Percentiles rank a stretch among this genome's conserved stretches.
These are phyloP conservation scores for Falcunculus frontatus DNA, from an alignment of 2,113 vertebrate species.

Conservation along the genomic window DNA sequence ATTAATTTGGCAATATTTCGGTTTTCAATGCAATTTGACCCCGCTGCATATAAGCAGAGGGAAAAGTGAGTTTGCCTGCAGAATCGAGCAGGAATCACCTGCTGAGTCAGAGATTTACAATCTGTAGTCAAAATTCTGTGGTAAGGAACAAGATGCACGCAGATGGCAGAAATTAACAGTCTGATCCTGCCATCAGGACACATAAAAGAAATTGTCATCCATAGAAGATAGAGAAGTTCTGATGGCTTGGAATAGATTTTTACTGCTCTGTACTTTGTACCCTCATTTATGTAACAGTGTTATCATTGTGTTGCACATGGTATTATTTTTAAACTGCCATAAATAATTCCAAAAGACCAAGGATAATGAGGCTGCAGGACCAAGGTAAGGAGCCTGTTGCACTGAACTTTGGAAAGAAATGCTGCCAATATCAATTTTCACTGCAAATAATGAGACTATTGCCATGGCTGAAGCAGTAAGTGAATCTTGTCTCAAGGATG, in stretches of 20 bases:
- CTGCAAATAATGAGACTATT: neutral
- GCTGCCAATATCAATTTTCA: neutral
- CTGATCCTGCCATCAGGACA: neutral
- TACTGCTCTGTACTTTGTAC: neutral
- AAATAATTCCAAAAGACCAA: neutral
- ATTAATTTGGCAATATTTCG: neutral
- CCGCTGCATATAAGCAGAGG: neutral
- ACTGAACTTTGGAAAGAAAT: neutral
- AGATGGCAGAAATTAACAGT: slow-evolving; percentile 21
- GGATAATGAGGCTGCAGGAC: neutral
- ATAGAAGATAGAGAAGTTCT: neutral
- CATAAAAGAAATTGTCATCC: neutral
- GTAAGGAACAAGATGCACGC: neutral
- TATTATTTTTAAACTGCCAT: neutral
- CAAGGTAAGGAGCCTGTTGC: neutral
- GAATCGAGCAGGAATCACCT: neutral
- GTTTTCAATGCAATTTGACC: neutral
- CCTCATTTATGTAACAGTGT: neutral
- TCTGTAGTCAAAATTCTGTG: neutral
- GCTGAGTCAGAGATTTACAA: neutral
- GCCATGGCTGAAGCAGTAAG: neutral
- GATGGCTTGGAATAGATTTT: neutral
- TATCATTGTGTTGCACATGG: neutral
- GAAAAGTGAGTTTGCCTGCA: neutral
- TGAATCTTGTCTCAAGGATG: neutral